Base-by-base conservation (phyloP, 2,113 vertebrate genomes). In the Paedocypris sp. region DNA sequence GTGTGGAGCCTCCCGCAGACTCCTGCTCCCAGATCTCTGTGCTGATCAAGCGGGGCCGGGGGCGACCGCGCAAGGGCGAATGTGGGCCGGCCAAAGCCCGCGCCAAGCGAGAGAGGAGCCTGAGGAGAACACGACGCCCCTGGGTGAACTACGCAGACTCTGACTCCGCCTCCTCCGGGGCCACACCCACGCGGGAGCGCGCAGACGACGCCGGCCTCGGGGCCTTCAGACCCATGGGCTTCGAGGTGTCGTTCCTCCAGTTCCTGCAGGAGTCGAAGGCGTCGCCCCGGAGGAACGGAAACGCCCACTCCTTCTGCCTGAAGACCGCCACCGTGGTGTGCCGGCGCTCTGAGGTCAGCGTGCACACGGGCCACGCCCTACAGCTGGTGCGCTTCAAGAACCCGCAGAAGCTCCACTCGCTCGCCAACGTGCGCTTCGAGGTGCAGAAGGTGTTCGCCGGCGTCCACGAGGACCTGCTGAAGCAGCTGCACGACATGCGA, bases 151-250 rank as follows among this genome's bases (percentile, higher is more conserved):
- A 52, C 25, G 1, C 26, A 0, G 80, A 61, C 18, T 86, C 89
- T 0, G 88, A 91, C 68, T 82, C 81, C 1, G 82, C 83, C 4
- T 78, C 87, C 16, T 82, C 87, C 23, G 43, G 65, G 20, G 36
- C 68, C 0, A 52, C 69, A 1, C 65, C 83, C 1, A 72, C 78
- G 0, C 79, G 77, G 0, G 85, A 92, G 25, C 86, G 90, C 3
- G 75, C 82, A 83, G 0, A 74, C 77, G 33, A 84, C 88, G 3
- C 83, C 88, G 1, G n/a, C n/a, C 83, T 95, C 80, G 87, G 88
- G 69, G 87, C 93, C 0, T 98, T 98, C 68, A 98, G 93, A 60
- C 94, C 94, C 0, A 93, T 97, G 90, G 94, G 94, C 23, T 98
- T 98, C 71, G 94, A 98, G 79, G 89, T 90, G 33, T 97, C 94